Conservation (phyloP, 2,888 invertebrate genomes). For the Lobophora halterata region DNA sequence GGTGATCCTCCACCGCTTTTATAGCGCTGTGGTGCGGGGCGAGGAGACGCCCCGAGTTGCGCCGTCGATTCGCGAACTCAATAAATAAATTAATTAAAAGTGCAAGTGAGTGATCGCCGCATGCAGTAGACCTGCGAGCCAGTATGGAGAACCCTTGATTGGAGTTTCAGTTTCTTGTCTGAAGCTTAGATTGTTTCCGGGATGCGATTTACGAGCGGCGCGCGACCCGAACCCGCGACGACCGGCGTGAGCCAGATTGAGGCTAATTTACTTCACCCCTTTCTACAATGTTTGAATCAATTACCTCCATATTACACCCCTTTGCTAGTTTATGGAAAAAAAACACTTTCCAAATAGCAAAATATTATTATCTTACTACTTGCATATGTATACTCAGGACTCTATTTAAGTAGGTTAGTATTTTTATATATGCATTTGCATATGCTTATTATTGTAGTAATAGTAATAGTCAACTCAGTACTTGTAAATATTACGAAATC, state of each 20-base stretch:
- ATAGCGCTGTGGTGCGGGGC: conserved; percentile 70
- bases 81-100: conserved; percentile 82
- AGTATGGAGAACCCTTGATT: conserved; percentile 68
- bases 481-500: too few relatives aligned
- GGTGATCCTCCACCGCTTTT: conserved; percentile 59
- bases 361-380: too few relatives aligned
- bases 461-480: too few relatives aligned
- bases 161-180: conserved; percentile 66
- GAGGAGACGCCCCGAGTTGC: conserved; percentile 74
- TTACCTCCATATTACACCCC: too few relatives aligned
- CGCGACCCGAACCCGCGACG: conserved; percentile 30
- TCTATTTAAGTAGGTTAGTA: too few relatives aligned
- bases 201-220: conserved; percentile 45
- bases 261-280: conserved; percentile 47
- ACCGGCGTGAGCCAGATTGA: conserved; percentile 41
- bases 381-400: too few relatives aligned
- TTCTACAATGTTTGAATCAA: conserved; percentile 38
- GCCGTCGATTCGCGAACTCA: conserved; percentile 78
- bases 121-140: conserved; percentile 67
- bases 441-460: too few relatives aligned
- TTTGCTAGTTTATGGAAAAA: too few relatives aligned
- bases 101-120: conserved; percentile 79
- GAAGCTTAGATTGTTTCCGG: conserved; percentile 53
- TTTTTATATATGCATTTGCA: too few relatives aligned
- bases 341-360: too few relatives aligned